Base-by-base conservation (phyloP, 2,113 vertebrate species). In the Bungarus multicinctus region DNA sequence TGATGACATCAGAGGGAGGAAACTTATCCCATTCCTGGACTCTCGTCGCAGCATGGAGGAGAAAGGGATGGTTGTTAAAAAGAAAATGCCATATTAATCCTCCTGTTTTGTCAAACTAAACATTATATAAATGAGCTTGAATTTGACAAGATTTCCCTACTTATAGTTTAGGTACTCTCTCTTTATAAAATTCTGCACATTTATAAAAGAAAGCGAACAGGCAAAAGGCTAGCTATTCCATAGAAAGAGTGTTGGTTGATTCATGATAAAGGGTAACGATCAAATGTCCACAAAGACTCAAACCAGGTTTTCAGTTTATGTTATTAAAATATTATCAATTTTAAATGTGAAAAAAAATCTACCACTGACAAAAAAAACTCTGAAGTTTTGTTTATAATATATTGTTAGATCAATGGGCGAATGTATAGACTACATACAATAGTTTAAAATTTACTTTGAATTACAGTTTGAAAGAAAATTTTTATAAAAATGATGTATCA, bases 1-100 rank as follows among this genome's bases (percentile, higher is more conserved):
- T 8, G 1, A 50, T 50, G 8, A 50, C 47, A 50, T 50, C 47
- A 50, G 47, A 50, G 47, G 47, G 47, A 50, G 47, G 47, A 50
- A 1, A 50, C 47, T 50, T 50, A 9, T 50, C 47, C 8, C 47
- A 50, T 50, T 50, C 47, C 47, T 50, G 47, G 47, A 50, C 8
- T 50, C 47, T 50, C 8, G 1, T 50, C 47, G 47, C 47, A 50
- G 47, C 0, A 8, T 50, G 47, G 96, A 94, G 87, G 74, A 94
- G 47, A 81, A 91, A 90, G 87, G 89, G 94, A 95, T 58, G n/a
- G 89, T 92, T 45, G 39, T 91, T 91, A 87, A 94, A 34, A 89
- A 91, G 54, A 7, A 92, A 93, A 93, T 57, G 47, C 8, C 47
- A 50, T 50, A 50, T 50, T 50, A 50, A 50, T 50, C 47, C 8